Percentiles rank a stretch among this genome's conserved stretches.
Evolutionary conservation across 2,888 invertebrate genomes (phyloP).

Genomic region (Tridacna crocea): DNA sequence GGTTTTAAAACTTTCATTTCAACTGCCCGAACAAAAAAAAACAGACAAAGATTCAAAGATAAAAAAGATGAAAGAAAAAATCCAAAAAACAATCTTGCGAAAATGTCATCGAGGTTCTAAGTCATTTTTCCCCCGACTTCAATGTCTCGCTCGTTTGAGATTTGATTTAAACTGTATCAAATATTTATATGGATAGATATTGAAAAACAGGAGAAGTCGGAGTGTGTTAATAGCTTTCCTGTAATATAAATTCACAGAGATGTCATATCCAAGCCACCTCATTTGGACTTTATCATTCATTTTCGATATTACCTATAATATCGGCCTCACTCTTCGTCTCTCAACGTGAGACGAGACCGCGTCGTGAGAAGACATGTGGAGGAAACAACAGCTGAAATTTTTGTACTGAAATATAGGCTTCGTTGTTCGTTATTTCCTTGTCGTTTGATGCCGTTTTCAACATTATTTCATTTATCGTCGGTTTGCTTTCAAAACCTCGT

Average conservation of each 20-base stretch:
- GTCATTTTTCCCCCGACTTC: conserved; percentile 10
- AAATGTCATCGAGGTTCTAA: conserved; percentile 3
- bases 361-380: not conserved
- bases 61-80: not conserved
- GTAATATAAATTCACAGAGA: conserved; percentile 20
- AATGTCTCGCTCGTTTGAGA: conserved; percentile 23
- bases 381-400: not conserved
- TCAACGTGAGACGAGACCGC: not conserved
- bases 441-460: too few relatives aligned
- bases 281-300: conserved; percentile 27
- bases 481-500: too few relatives aligned
- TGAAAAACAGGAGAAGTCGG: conserved; percentile 20
- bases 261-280: conserved; percentile 26
- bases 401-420: too few relatives aligned
- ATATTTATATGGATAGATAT: conserved; percentile 27
- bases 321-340: conserved; percentile 1
- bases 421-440: too few relatives aligned
- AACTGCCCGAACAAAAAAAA: too few relatives aligned
- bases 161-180: conserved; percentile 31
- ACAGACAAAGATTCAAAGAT: too few relatives aligned
- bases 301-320: conserved; percentile 22
- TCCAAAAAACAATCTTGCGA: not conserved
- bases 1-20: too few relatives aligned
- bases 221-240: conserved; percentile 18
- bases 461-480: too few relatives aligned